A percentile compares a stretch with the other conserved stretches of the same genome.
Evolutionary conservation across 1,140 invertebrate genomes (phyloP).

Genomic region (Adoxophyes honmai): DNA sequence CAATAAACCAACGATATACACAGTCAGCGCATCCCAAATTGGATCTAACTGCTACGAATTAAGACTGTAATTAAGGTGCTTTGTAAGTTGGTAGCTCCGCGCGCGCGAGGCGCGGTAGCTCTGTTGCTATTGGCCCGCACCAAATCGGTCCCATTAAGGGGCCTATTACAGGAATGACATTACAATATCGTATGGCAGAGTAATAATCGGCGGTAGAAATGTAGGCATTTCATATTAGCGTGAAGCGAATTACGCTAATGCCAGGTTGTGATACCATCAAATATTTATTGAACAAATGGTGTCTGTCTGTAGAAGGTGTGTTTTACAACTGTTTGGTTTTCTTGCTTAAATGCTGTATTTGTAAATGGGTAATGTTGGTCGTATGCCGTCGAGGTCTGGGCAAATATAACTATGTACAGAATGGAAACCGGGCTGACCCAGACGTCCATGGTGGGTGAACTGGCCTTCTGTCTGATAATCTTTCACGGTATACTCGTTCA

Average conservation of each 20-base stretch:
- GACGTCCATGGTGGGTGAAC: too few relatives aligned
- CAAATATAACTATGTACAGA: too few relatives aligned
- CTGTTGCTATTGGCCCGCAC: not conserved
- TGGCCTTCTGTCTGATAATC: too few relatives aligned
- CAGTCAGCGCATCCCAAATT: not conserved
- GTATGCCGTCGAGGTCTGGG: too few relatives aligned
- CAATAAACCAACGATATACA: not conserved
- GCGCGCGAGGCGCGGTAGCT: not conserved
- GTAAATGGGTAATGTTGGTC: too few relatives aligned
- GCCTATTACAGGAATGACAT: slow-evolving; percentile 12
- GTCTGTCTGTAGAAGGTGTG: too few relatives aligned
- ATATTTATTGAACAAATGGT: slow-evolving; percentile 6
- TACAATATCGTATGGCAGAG: slow-evolving; percentile 9
- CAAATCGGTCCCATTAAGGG: slow-evolving; percentile 11
- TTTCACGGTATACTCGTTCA: too few relatives aligned
- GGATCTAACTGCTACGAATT: not conserved
- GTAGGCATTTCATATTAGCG: slow-evolving; percentile 6
- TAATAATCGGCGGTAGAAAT: slow-evolving; percentile 7
- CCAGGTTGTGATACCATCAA: not conserved
- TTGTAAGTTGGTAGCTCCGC: not conserved
- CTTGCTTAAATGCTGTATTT: too few relatives aligned
- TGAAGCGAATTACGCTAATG: slow-evolving; percentile 6
- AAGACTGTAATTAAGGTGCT: not conserved
- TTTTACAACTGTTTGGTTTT: too few relatives aligned
- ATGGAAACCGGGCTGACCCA: too few relatives aligned